Evolutionary conservation across 1,140 invertebrate species (phyloP), one percentile per base, ranked within the genome.

Genomic region (Orussus abietinus): DNA sequence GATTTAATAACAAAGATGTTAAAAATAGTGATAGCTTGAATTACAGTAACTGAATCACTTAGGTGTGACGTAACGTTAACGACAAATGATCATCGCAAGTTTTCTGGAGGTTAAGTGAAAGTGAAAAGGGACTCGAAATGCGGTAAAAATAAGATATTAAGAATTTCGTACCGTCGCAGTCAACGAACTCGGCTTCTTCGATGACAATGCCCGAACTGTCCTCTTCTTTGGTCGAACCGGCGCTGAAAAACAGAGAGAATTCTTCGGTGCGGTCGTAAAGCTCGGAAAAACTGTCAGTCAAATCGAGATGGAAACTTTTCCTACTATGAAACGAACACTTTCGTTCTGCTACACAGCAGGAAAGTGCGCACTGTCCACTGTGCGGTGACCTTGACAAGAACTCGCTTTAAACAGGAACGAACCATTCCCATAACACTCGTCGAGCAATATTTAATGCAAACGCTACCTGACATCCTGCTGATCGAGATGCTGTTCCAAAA

Each of bases 401-500:
- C 49, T 59, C 47, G 51, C 47, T 43, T 44, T 22, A 47, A 57
- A 54, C 38, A 43, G 37, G 51, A 61, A 35, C 40, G 32, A 49
- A 38, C 43, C 21, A 38, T 35, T 51, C 38, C 42, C 31, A 40
- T 33, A 38, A 35, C 47, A 46, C 44, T 20, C 36, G 37, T 29
- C 31, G 29, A 42, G 37, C 35, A 49, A 51, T 48, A 40, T 37
- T 49, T 49, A 46, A 47, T 37, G 26, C 39, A 38, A 60, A 53
- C 38, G 32, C 47, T 67, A 74, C 71, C 69, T 69, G 41, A 65
- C 57, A 45, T 72, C 68, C 42, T 72, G 69, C 18, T 58, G 61
- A n/a, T 74, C 66, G 30, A 72, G 67, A 36, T 72, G 69, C 28
- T 72, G 66, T 48, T 72, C 71, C 60, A 74, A 59, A 51, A 74